Base-by-base conservation (phyloP, 2,888 invertebrate genomes). In the Hirtodrosophila trivittata region DNA sequence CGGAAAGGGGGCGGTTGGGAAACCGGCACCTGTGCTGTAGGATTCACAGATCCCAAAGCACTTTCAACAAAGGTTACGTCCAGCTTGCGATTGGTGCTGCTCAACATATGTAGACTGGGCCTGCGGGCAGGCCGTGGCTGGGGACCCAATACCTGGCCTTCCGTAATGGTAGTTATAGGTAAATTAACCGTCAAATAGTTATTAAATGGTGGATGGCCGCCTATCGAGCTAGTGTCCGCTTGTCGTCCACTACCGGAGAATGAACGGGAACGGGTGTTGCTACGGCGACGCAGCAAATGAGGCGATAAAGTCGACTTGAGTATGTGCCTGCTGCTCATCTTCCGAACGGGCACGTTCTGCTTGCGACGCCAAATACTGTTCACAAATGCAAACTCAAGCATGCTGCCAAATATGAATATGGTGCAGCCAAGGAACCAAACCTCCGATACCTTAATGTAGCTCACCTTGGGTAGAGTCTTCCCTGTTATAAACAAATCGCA, bases 391-490 rank as follows among this genome's bases (percentile, higher is more conserved):
- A 97, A 97, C 89, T 97, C 96, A 0, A 96, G 94, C 87, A 97
- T 93, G 8, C 96, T 96, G 12, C 95, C 94, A 90, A 97, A 96
- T 73, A 97, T 95, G 86, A 97, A 96, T 38, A 94, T 94, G 1
- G 94, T 95, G 86, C 96, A 96, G 3, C 95, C 96, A 51, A 97
- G 91, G 89, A 97, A 97, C 96, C 97, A 97, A 64, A 97, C 95
- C 90, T 97, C 97, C 66, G 96, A 96, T 1, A 96, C 95, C 91
- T 97, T 97, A 64, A 97, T 96, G 86, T 97, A 97, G 1, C 96
- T 96, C 14, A 97, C 97, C 90, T 97, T 97, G 0, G 97, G 97
- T 64, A 97, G 90, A 4, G 95, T 95, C 90, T 96, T 96, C 43
- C 95, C 88, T 87, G 18, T 26, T 18, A 38, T 3, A n/a, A n/a